Conservation (phyloP, 2,113 vertebrate species). For the Acrocephalus arundinaceus region DNA sequence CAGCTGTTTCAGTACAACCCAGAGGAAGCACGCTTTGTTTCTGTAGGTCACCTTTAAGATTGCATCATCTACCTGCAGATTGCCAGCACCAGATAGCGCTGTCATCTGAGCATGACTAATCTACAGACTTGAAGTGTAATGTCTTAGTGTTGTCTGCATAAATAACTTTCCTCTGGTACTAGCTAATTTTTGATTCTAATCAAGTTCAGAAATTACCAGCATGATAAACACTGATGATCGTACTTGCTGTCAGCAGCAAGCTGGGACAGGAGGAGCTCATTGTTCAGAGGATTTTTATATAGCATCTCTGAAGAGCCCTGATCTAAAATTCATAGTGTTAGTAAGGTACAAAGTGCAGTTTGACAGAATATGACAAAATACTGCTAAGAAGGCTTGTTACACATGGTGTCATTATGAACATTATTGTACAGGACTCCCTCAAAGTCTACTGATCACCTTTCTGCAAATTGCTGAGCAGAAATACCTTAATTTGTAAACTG, state of each 20-base stretch:
- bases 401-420: not conserved
- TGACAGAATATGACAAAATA: not conserved
- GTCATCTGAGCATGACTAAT: slow-evolving; percentile 58
- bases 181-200: slow-evolving; percentile 32
- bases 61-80: slow-evolving; percentile 63
- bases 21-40: not conserved
- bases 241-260: not conserved
- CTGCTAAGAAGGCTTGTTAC: not conserved
- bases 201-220: slow-evolving; percentile 7
- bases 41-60: slow-evolving; percentile 66
- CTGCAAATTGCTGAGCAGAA: not conserved
- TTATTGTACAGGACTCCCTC: not conserved
- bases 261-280: not conserved
- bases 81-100: slow-evolving; percentile 25
- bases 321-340: not conserved
- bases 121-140: not conserved
- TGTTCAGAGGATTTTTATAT: not conserved
- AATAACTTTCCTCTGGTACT: slow-evolving; percentile 29
- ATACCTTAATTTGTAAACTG: not conserved
- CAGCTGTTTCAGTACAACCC: not conserved
- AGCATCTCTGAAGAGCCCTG: not conserved
- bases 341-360: not conserved
- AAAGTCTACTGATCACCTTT: not conserved
- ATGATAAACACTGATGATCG: not conserved
- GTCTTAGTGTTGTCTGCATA: slow-evolving; percentile 15